These are phyloP conservation scores for Nebria brevicollis DNA, from an alignment of 2,888 invertebrate species.

Conservation along the genomic window DNA sequence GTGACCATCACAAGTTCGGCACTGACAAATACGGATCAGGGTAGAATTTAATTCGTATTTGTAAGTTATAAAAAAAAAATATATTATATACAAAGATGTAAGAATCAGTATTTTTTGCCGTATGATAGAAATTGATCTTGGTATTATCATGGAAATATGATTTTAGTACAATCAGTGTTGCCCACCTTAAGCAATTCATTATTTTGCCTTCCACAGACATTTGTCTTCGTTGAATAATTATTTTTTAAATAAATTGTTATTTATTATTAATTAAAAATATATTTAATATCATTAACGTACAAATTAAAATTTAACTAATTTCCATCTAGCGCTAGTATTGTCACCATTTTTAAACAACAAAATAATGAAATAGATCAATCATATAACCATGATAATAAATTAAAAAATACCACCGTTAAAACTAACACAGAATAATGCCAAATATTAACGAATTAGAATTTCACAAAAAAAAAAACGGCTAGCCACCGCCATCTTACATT, in stretches of 20 bases:
- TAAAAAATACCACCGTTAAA: not conserved
- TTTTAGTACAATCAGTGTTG: not conserved
- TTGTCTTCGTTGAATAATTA: not conserved
- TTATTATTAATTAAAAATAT: not conserved
- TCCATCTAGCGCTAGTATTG: not conserved
- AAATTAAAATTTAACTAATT: not conserved
- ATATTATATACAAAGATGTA: not conserved
- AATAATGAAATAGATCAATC: not conserved
- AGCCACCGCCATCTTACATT: not conserved
- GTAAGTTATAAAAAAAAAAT: not conserved
- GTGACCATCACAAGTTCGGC: conserved; percentile 53
- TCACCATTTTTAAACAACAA: not conserved
- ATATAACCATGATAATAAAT: not conserved
- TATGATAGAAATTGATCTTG: not conserved
- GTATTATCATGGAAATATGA: not conserved
- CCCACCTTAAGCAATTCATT: not conserved
- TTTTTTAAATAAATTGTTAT: not conserved
- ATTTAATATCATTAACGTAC: not conserved
- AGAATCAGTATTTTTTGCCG: not conserved
- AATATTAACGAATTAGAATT: not conserved
- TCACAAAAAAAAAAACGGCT: not conserved
- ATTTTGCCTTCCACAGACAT: not conserved
- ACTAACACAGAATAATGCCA: conserved; percentile 1
- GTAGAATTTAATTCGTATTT: conserved; percentile 1
- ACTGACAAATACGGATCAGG: conserved; percentile 2